Evolutionary conservation across 2,888 invertebrate species (phyloP), one percentile per base, ranked within the genome.

Genomic region (Polydrusus tereticollis): DNA sequence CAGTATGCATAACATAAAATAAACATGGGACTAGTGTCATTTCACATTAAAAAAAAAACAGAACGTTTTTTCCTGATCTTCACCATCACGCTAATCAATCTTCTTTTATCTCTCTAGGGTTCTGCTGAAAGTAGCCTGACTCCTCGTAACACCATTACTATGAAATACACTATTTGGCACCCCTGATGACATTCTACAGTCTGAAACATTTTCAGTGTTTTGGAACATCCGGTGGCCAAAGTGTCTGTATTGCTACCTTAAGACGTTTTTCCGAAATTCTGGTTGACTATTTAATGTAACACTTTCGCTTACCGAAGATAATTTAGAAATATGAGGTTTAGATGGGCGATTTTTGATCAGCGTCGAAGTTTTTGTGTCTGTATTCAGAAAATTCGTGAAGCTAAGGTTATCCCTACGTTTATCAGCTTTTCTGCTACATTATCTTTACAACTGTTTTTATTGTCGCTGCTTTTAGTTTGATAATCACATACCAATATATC

Each of bases 341-440:
- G 18, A 1, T 8, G 8, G 4, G n/a, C 14, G 10, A 8, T 21
- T 36, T 16, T 45, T 66, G n/a, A 66, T 66, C 6, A 59, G 67
- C 4, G 67, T 67, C 7, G 67, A 67, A 5, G 67, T 67, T 21
- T 26, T 59, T 29, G 29, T 10, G 21, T 23, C 18, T 16, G 43
- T 38, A 23, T 47, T 47, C 10, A 67, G 36, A 36, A 67, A 57
- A 59, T 59, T 58, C 1, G 47, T 47, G 23, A 67, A 67, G 16
- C 47, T 59, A 20, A 67, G 23, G 5, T 29, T 45, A 4, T 55
- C 29, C 2, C 5, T 16, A 55, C n/a, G 21, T n/a, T n/a, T 21
- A 10, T 12, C 16, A 0, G 29, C 12, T 8, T 5, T 14, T 10
- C 16, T 16, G 5, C 29, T 0, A 7, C 14, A 1, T 59, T 59